These are phyloP conservation scores for Trissolcus brochymenae DNA, from an alignment of 2,888 invertebrate species.

Conservation along the genomic window DNA sequence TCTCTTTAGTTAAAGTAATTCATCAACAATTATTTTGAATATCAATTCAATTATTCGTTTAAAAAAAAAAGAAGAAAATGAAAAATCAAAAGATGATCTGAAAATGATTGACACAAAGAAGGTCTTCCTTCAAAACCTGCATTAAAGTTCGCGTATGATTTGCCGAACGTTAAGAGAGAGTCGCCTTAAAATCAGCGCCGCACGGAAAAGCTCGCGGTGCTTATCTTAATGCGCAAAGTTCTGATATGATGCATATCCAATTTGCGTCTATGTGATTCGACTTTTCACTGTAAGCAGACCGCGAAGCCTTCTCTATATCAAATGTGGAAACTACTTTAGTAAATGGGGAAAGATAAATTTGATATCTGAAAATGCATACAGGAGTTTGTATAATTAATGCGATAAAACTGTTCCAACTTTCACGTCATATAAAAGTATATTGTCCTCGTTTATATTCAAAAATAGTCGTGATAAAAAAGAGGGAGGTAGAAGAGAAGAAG, in stretches of 20 bases:
- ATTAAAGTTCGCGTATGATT: conserved; percentile 16
- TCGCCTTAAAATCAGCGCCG: conserved; percentile 32
- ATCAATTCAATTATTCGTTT: no score
- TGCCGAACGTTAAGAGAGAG: conserved; percentile 6
- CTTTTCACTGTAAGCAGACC: conserved; percentile 37
- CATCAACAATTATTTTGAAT: no score
- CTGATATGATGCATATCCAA: conserved; percentile 44
- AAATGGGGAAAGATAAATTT: conserved; percentile 9
- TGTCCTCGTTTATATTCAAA: conserved; percentile 47
- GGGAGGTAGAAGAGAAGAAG: conserved; percentile 2
- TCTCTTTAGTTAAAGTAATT: no score
- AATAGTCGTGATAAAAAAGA: conserved; percentile 74
- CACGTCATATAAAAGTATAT: neutral
- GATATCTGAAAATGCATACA: conserved; percentile 16
- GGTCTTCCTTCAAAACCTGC: no score
- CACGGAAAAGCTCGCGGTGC: conserved; percentile 48
- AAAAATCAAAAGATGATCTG: no score
- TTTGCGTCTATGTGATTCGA: conserved; percentile 33
- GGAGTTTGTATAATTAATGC: conserved; percentile 3
- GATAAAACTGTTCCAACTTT: neutral
- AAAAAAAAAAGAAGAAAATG: no score
- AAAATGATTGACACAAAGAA: no score
- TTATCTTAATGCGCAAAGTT: conserved; percentile 59
- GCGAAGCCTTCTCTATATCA: conserved; percentile 7
- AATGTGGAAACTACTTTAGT: conserved; percentile 10